Evolutionary conservation across 2,113 vertebrate species (phyloP).

Genomic region (Sylvia atricapilla): DNA sequence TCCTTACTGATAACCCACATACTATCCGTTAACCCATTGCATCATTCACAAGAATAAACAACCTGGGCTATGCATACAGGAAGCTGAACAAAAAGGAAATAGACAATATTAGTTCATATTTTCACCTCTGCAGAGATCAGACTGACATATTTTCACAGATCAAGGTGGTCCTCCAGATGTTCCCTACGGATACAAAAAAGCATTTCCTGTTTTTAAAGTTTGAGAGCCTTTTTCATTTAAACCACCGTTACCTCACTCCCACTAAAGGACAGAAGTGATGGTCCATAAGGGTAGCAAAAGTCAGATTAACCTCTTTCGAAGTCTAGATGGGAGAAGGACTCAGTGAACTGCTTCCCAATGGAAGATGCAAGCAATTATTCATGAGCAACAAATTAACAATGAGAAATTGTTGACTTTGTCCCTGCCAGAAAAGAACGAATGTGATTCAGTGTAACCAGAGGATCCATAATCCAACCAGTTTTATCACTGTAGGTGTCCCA

Average conservation of each 20-base stretch:
- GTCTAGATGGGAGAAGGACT: background rate
- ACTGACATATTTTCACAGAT: background rate
- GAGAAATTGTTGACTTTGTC: background rate
- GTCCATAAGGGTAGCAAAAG: background rate
- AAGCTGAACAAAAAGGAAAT: constrained; percentile 68
- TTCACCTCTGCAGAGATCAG: background rate
- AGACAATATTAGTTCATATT: constrained; percentile 58
- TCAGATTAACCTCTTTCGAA: background rate
- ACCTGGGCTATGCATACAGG: constrained; percentile 70
- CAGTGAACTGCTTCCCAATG: background rate
- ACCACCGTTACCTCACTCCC: background rate
- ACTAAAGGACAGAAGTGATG: background rate
- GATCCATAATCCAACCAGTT: background rate
- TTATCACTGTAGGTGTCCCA: background rate
- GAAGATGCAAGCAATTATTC: background rate
- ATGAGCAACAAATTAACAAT: background rate
- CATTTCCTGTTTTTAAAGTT: background rate
- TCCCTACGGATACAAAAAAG: background rate
- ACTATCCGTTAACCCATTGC: constrained; percentile 78
- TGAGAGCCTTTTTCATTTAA: background rate
- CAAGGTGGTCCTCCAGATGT: background rate
- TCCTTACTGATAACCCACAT: constrained; percentile 74
- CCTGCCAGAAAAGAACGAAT: background rate
- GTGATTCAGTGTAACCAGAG: background rate
- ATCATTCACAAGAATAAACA: constrained; percentile 77